These are phyloP conservation scores for Daphoenositta chrysoptera DNA, from an alignment of 2,113 vertebrate genomes.

Conservation along the genomic window DNA sequence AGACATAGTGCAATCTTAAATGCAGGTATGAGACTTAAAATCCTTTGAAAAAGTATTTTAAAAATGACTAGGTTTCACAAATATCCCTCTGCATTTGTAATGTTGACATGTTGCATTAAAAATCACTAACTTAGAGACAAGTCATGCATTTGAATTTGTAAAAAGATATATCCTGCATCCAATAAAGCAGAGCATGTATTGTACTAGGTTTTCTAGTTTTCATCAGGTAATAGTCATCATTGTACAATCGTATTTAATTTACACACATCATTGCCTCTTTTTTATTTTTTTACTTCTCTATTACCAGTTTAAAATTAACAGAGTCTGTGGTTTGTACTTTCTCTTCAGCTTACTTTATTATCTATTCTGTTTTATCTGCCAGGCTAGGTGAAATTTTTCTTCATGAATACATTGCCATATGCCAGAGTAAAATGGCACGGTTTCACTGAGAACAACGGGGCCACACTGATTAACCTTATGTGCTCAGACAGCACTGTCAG, in stretches of 20 bases:
- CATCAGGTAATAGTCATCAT: not conserved
- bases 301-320: not conserved
- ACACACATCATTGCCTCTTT: not conserved
- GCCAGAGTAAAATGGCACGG: not conserved
- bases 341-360: not conserved
- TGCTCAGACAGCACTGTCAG: not conserved
- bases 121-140: not conserved
- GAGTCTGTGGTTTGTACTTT: not conserved
- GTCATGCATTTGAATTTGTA: not conserved
- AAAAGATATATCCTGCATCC: not conserved
- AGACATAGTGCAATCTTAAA: not conserved
- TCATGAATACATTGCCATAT: not conserved
- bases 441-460: not conserved
- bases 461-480: not conserved
- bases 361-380: constrained; percentile 47
- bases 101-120: not conserved
- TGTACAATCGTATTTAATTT: not conserved
- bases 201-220: not conserved
- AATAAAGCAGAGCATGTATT: not conserved
- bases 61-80: not conserved
- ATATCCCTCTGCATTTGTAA: not conserved
- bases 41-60: not conserved
- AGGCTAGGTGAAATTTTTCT: not conserved
- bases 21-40: not conserved
- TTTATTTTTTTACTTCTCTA: not conserved